Base-by-base conservation (phyloP, 2,888 invertebrate genomes). In the Ligdia adustata region DNA sequence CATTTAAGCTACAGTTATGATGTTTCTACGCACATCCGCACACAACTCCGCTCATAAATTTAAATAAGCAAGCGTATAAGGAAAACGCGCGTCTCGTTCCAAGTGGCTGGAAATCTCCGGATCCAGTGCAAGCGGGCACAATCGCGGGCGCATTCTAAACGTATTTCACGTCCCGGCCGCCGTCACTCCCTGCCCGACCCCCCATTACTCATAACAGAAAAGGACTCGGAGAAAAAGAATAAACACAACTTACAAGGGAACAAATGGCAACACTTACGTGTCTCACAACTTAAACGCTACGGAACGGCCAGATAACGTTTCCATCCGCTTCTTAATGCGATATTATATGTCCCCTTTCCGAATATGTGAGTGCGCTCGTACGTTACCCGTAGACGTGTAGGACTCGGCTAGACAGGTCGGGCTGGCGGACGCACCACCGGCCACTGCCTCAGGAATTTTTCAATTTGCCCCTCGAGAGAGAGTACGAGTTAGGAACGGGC, bases 251-350 rank as follows among this genome's bases (percentile, higher is more conserved):
- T 78, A 75, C 77, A 76, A 69, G 58, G 65, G 75, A 80, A 84
- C 78, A 84, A 84, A 86, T 84, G 76, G 77, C 67, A 76, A 80
- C 85, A 82, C 84, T 85, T 84, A 82, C 77, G 80, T 79, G 79
- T 76, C 78, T 75, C 79, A 77, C 80, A 82, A 82, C 79, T 81
- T 81, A 82, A 84, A 81, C 71, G 79, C 69, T 71, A 67, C 59
- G 71, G 74, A 76, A 80, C 80, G 79, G 79, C 73, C 69, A 74
- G 71, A 73, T 82, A 84, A 80, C 79, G 84, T 76, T 71, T 57
- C 79, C 78, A 82, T 82, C 71, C 73, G 78, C 83, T 81, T 77
- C 62, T 71, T 79, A 78, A 78, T 80, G 77, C 69, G 66, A 72
- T 78, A 77, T 80, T 75, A 74, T 78, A 75, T 75, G 72, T 65